phyloP scores from a whole-genome alignment of 2,888 invertebrate species.

The Papilio gigon region DNA sequence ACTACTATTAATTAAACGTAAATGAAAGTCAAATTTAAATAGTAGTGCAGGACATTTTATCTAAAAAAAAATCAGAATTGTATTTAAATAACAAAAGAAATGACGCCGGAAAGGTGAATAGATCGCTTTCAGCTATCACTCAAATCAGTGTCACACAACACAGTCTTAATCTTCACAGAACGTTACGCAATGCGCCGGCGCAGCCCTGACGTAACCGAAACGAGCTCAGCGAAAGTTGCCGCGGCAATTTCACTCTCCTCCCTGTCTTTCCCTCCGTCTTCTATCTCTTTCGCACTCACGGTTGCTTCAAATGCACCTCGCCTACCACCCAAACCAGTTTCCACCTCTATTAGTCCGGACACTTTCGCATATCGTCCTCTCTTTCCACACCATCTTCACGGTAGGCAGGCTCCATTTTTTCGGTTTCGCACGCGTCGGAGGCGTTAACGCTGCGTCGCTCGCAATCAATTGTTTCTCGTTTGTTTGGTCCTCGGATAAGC shows the following conservation, averaged over 20 bases:
- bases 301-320: constrained; percentile 50
- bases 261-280: constrained; percentile 66
- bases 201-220: constrained; percentile 76
- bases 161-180: constrained; percentile 70
- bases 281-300: constrained; percentile 57
- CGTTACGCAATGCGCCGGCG: constrained; percentile 67
- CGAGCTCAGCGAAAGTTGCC: constrained; percentile 79
- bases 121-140: constrained; percentile 72
- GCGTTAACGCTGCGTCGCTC: constrained; percentile 65
- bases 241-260: constrained; percentile 77
- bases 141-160: constrained; percentile 76
- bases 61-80: constrained; percentile 15
- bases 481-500: constrained; percentile 44
- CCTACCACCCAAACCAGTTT: constrained; percentile 55
- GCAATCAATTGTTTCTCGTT: constrained; percentile 70
- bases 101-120: constrained; percentile 67
- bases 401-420: constrained; percentile 67
- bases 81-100: constrained; percentile 41
- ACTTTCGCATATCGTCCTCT: constrained; percentile 57
- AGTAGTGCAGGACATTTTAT: background rate
- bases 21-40: background rate
- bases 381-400: constrained; percentile 67
- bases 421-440: constrained; percentile 70
- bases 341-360: constrained; percentile 54
- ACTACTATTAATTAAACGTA: too few species aligned